Evolutionary conservation across 2,113 vertebrate species (phyloP), one percentile per base, ranked within the genome.

Genomic region (Ellobius talpinus): DNA sequence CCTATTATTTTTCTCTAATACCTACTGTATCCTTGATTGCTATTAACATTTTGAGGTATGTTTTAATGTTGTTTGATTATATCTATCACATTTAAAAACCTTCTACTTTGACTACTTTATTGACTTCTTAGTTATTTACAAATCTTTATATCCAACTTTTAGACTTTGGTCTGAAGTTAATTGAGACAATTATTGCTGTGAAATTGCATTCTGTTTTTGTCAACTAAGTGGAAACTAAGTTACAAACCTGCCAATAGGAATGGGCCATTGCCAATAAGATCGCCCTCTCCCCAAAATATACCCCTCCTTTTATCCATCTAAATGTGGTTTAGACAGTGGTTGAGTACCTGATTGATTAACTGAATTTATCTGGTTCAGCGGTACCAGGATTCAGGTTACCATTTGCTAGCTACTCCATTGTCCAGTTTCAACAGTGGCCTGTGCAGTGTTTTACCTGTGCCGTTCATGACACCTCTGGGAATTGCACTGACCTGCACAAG

Each of bases 281-380:
- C 45, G 1, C 29, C 26, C 29, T 58, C 4, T 84, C 91, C 19
- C 65, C 39, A 36, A 61, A 81, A 95, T 42, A 82, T 8, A 93
- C 39, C 84, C 65, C 58, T 8, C 78, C 93, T 70, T 63, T 82
- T 45, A 47, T 88, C 50, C 42, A 45, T 91, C 26, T 96, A 92
- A 82, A 87, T 93, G 45, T 42, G 87, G 85, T 96, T 87, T 77
- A 68, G 74, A 86, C 17, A 86, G 36, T 63, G 68, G 90, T 76
- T 96, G 86, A 95, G 50, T 93, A 45, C 92, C 78, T 93, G 50
- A 29, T 29, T 96, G 90, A 95, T 42, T 92, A 50, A 94, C 79
- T 90, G 50, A 47, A 21, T 47, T 58, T 58, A 58, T 58, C 58
- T 58, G 58, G 72, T 92, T 97, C 93, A 89, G 76, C 77, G 97